Evolutionary conservation across 1,140 invertebrate genomes (phyloP), one percentile per base, ranked within the genome.

Genomic region (Luehdorfia chinensis): DNA sequence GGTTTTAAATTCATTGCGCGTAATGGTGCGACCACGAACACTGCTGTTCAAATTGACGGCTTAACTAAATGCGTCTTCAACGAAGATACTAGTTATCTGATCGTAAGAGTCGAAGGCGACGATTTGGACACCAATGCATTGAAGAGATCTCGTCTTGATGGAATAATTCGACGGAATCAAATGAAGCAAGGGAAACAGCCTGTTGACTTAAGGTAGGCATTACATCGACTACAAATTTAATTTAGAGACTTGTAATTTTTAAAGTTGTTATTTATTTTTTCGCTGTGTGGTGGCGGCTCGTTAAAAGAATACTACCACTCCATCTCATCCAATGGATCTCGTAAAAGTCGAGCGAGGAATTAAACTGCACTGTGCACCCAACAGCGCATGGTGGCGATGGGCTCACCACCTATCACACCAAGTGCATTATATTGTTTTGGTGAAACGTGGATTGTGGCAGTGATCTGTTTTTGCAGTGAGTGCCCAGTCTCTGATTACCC

Each of bases 191-290:
- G 52, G 4, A 84, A 79, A 32, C 72, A 61, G 8, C 54, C 68
- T 4, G 72, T 84, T 2, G 75, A 84, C 57, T 66, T 84, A 31
- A 75, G 79, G 79, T 81, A 52, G 37, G 34, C 31, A 25, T 47
- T 28, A 41, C 28, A 8, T 37, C n/a, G n/a, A n/a, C n/a, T 15
- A 16, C 4, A 18, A 47, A 18, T 21, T 47, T 11, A 0, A 6
- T 16, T 23, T 23, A 25, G n/a, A n/a, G n/a, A n/a, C 12, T 28
- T 15, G 21, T 6, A 44, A 14, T 30, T 9, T 19, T 15, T 13
- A 30, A 28, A 5, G n/a, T n/a, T n/a, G 3, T 21, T 7, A 7
- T 21, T 21, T 21, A 21, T 21, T 21, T n/a, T n/a, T n/a, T n/a
- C n/a, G n/a, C n/a, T n/a, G n/a, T n/a, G n/a, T n/a, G n/a, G n/a